Percentiles rank a stretch among this genome's conserved stretches.
These are phyloP conservation scores for Agrilus cyanescens DNA, from an alignment of 2,888 invertebrate species.

Conservation along the genomic window DNA sequence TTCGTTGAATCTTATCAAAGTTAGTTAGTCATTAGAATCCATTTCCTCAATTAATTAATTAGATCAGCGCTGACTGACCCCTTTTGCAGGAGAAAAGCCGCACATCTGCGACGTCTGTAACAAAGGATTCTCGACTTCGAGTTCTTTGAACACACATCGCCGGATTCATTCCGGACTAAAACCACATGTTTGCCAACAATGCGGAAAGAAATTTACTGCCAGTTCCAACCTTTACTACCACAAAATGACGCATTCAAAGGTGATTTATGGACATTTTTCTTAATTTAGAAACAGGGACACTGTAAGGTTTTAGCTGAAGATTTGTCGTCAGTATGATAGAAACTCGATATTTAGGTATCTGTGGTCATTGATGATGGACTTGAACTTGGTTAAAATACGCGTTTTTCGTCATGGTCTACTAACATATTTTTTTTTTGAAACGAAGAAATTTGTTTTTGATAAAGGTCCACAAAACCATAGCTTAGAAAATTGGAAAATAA, in stretches of 20 bases:
- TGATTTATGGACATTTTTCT: constrained; percentile 28
- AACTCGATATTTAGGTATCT: not conserved
- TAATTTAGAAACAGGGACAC: not conserved
- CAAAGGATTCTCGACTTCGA: constrained; percentile 86
- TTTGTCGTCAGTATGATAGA: not conserved
- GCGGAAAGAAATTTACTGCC: constrained; percentile 86
- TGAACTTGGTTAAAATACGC: not conserved
- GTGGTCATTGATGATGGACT: not conserved
- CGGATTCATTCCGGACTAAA: constrained; percentile 87
- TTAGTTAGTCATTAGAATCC: too few species aligned
- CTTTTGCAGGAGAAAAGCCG: constrained; percentile 71
- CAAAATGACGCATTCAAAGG: constrained; percentile 92
- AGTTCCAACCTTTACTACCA: constrained; percentile 91
- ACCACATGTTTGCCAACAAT: constrained; percentile 78
- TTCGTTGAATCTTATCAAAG: too few species aligned
- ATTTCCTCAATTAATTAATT: not conserved
- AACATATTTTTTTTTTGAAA: too few species aligned
- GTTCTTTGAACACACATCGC: constrained; percentile 82
- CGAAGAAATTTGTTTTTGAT: too few species aligned
- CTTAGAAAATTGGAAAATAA: too few species aligned
- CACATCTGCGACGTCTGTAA: constrained; percentile 87
- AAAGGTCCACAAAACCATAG: too few species aligned
- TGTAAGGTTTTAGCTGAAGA: not conserved
- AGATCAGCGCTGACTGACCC: constrained; percentile 3
- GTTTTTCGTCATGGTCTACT: too few species aligned